Evolutionary conservation across 2,113 vertebrate genomes (phyloP).

Genomic region (Bufo gargarizans): DNA sequence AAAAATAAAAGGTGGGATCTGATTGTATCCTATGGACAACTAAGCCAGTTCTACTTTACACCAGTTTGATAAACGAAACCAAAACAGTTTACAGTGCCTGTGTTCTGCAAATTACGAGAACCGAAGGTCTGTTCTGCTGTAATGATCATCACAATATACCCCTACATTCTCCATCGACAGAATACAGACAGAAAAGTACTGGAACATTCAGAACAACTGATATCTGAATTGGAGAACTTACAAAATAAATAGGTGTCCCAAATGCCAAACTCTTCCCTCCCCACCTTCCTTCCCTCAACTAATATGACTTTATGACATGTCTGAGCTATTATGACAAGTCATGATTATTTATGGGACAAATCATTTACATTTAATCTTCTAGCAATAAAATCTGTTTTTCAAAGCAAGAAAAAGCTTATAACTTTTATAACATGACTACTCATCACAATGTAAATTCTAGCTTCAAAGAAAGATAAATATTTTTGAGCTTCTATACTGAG

Average conservation of each 20-base stretch:
- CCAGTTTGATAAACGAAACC: too few relatives aligned
- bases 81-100: too few relatives aligned
- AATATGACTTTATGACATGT: background rate
- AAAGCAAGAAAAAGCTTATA: background rate
- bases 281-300: background rate
- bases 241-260: background rate
- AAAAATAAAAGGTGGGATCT: too few relatives aligned
- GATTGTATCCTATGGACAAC: too few relatives aligned
- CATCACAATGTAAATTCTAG: background rate
- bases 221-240: background rate
- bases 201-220: background rate
- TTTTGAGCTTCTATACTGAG: background rate
- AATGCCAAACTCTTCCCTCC: background rate
- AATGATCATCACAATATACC: background rate
- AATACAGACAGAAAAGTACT: background rate
- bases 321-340: background rate
- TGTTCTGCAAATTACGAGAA: too few relatives aligned
- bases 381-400: background rate
- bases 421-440: background rate
- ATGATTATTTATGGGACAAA: background rate
- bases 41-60: too few relatives aligned
- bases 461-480: conserved; percentile 21
- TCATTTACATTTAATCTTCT: background rate
- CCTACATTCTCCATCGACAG: background rate
- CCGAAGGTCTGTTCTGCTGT: background rate